Conservation (phyloP, 2,888 invertebrate species). For the Callinectes sapidus region DNA sequence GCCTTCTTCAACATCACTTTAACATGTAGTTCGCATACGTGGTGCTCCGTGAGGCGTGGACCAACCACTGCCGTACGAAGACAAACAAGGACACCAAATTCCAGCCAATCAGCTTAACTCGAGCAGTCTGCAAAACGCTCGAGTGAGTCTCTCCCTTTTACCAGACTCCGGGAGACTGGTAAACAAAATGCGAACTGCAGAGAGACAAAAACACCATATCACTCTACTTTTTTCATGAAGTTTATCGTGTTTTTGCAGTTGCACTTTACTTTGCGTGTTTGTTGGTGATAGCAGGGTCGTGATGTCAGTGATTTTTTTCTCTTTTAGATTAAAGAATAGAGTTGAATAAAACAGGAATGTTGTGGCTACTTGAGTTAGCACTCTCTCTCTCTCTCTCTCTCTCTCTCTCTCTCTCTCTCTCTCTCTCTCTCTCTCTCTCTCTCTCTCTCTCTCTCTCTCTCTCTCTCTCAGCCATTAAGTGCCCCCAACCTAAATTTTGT, state of each 20-base stretch:
- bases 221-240: not conserved
- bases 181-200: not conserved
- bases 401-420: constrained; percentile 25
- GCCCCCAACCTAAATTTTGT: not conserved
- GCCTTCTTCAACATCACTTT: not conserved
- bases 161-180: not conserved
- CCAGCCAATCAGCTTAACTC: constrained; percentile 2
- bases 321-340: not conserved
- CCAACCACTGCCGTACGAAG: not conserved
- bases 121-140: constrained; percentile 25
- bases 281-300: not conserved
- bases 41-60: not conserved
- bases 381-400: too few relatives aligned
- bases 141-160: not conserved
- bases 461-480: constrained; percentile 18
- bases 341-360: not conserved
- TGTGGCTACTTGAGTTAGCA: not conserved
- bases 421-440: constrained; percentile 25
- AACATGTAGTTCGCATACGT: not conserved
- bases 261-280: not conserved
- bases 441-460: constrained; percentile 25
- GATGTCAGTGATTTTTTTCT: not conserved
- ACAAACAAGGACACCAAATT: constrained; percentile 13
- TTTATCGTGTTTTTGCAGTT: not conserved
- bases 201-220: not conserved